Evolutionary conservation across 2,797 vertebrate species (phyloP), one percentile per base, ranked within the genome.

Genomic region (Danionella dracula): DNA sequence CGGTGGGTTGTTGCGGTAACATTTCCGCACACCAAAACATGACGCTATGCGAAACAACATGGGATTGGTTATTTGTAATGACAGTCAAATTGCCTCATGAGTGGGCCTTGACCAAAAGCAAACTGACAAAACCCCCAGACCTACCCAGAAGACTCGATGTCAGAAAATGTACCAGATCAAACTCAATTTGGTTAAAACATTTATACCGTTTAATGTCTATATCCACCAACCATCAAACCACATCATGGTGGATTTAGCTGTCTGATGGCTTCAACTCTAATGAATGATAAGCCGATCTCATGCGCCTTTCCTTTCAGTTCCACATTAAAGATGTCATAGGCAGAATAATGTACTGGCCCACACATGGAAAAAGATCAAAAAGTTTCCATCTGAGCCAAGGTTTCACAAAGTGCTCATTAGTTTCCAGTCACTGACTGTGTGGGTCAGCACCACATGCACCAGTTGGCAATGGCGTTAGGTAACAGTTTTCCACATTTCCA

Each of bases 361-460:
- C 37, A 17, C 50, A 71, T 49, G 61, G 70, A 41, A 31, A 13
- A 45, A 50, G 57, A 72, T 74, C 41, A 74, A 57, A 66, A 49
- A 29, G 9, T 44, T 32, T 42, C 35, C 46, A 49, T 64, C 37
- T 21, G 38, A 60, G 16, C 27, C 45, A 27, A 37, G 19, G 23
- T 29, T 55, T 64, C 48, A 40, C 46, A 50, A 12, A 46, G 15
- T 34, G 42, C 53, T 72, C 69, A 70, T 77, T 70, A 77, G 38
- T 10, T 19, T 42, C 61, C 50, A 35, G 27, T 45, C 55, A 35
- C 69, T 75, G 37, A 49, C 56, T 57, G 58, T 40, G 50, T 49
- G 49, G 50, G 63, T 46, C 56, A 69, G 55, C 34, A 4, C 32
- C 16, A 23, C 15, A 32, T 34, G 54, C 6, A 32, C 29, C 8